Conservation (phyloP, 1,140 invertebrate species). For the Achroia grisella region DNA sequence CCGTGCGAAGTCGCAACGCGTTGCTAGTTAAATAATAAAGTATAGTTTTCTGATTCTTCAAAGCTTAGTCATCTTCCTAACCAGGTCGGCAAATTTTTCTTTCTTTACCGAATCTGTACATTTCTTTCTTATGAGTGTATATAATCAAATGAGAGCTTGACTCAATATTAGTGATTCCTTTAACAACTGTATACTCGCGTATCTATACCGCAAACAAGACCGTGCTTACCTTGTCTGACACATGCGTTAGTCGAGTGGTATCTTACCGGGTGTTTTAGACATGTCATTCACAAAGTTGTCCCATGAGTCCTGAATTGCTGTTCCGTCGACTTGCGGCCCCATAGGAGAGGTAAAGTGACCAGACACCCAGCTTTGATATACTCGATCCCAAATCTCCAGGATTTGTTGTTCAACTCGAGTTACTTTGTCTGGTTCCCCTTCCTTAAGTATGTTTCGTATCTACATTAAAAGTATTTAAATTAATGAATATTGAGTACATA, state of each 20-base stretch:
- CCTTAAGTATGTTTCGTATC: conserved; percentile 85
- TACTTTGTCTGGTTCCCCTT: conserved; percentile 87
- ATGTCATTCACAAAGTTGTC: conserved; percentile 82
- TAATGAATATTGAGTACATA: too few species aligned
- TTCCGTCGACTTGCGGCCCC: conserved; percentile 80
- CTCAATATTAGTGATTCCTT: too few species aligned
- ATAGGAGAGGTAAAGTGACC: conserved; percentile 59
- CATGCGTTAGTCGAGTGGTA: conserved; percentile 5
- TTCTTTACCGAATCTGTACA: too few species aligned
- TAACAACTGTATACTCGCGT: too few species aligned
- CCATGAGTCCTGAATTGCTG: conserved; percentile 81
- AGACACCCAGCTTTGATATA: conserved; percentile 94
- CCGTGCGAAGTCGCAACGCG: too few species aligned
- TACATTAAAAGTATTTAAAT: conserved; percentile 31
- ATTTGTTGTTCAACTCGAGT: conserved; percentile 92
- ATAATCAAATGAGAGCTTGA: too few species aligned
- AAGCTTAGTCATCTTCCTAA: too few species aligned
- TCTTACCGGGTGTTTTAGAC: conserved; percentile 79
- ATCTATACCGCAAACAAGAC: too few species aligned
- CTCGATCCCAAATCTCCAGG: conserved; percentile 92
- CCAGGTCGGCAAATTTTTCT: too few species aligned
- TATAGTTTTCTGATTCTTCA: too few species aligned
- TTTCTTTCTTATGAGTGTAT: too few species aligned
- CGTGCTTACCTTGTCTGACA: conserved; percentile 26
- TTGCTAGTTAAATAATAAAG: too few species aligned